Evolutionary conservation across 1,140 invertebrate species (phyloP).

Genomic region (Pseudomyrmex dendroicus): DNA sequence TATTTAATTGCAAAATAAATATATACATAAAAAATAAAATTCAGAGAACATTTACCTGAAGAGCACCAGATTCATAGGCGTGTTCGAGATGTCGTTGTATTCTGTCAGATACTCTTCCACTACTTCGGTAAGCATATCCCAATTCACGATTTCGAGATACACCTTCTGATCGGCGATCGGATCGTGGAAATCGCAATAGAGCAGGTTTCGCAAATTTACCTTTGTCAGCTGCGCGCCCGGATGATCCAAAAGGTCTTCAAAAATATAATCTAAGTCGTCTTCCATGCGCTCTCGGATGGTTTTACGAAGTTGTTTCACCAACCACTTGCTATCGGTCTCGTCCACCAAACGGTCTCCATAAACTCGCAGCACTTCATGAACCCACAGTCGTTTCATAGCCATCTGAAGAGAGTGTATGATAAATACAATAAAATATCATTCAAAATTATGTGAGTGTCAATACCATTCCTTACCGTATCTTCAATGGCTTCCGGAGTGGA

Average conservation of each 20-base stretch:
- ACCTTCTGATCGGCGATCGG: conserved; percentile 94
- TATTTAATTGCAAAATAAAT: not conserved
- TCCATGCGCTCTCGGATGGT: conserved; percentile 86
- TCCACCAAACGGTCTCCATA: conserved; percentile 97
- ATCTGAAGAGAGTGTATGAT: conserved; percentile 72
- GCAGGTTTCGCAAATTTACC: conserved; percentile 92
- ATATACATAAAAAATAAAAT: too few species aligned
- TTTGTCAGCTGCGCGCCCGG: conserved; percentile 88
- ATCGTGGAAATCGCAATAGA: conserved; percentile 98
- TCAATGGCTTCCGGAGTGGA: conserved; percentile 71
- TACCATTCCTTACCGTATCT: conserved; percentile 65
- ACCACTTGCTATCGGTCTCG: conserved; percentile 92
- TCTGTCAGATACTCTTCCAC: conserved; percentile 96
- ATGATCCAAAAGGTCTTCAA: conserved; percentile 80
- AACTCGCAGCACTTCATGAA: conserved; percentile 96
- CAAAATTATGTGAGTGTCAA: not conserved
- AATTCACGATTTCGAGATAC: conserved; percentile 94
- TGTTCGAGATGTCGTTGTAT: conserved; percentile 98
- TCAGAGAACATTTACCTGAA: conserved; percentile 88
- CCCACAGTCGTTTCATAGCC: conserved; percentile 96
- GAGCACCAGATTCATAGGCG: conserved; percentile 97
- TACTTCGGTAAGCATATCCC: conserved; percentile 91
- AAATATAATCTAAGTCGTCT: conserved; percentile 83
- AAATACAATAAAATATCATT: not conserved
- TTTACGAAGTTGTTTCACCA: conserved; percentile 88